These are phyloP conservation scores for Coboldia fuscipes DNA, from an alignment of 1,140 invertebrate genomes.

Conservation along the genomic window DNA sequence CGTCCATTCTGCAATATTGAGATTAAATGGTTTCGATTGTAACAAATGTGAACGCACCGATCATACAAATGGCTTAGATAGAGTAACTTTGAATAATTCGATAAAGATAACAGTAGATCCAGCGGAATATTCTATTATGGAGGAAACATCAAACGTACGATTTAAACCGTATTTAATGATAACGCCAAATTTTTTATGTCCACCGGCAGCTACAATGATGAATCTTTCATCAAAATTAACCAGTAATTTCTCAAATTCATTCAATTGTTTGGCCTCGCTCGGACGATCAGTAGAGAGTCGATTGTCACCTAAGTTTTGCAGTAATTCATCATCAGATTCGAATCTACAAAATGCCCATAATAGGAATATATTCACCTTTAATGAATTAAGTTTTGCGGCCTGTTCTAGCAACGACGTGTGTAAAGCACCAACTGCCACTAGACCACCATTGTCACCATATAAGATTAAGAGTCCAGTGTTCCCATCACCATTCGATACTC, in stretches of 20 bases:
- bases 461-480: conserved; percentile 15
- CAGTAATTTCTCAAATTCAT: conserved; percentile 13
- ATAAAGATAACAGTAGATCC: background rate
- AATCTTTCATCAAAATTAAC: conserved; percentile 2
- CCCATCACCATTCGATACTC: conserved; percentile 14
- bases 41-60: conserved; percentile 25
- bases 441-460: conserved; percentile 16
- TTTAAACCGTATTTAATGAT: conserved; percentile 1
- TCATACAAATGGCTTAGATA: conserved; percentile 5
- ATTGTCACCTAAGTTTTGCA: background rate
- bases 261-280: conserved; percentile 12
- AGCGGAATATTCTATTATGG: background rate
- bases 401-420: conserved; percentile 2
- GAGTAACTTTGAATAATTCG: conserved; percentile 2
- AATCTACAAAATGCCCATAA: conserved; percentile 12
- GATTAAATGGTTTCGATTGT: conserved; percentile 26
- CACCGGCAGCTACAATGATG: conserved; percentile 6
- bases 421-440: conserved; percentile 9
- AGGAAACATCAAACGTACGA: background rate
- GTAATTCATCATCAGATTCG: conserved; percentile 13
- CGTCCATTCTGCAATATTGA: conserved; percentile 34
- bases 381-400: conserved; percentile 7
- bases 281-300: conserved; percentile 2
- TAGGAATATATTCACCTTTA: conserved; percentile 18
- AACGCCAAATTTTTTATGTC: conserved; percentile 15